Base-by-base conservation (phyloP, 2,797 vertebrate genomes). In the Dendrocincla fuliginosa region DNA sequence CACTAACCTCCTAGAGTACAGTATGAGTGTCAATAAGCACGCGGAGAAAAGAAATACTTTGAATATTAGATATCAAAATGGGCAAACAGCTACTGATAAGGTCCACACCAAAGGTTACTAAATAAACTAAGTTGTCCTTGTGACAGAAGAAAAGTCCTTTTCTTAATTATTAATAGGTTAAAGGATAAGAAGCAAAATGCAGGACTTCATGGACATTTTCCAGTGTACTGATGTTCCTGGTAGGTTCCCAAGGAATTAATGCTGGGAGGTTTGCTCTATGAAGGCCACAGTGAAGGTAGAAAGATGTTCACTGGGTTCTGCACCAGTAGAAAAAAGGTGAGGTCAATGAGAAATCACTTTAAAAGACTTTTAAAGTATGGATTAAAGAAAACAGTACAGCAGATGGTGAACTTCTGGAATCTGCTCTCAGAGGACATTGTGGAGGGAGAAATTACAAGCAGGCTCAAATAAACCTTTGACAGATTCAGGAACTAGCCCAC, bases 71-170 rank as follows among this genome's bases (percentile, higher is more conserved):
- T 94, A 96, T 70, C 75, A 79, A 25, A 93, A 63, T 63, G 37
- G 75, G 63, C 59, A 84, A 96, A 94, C 61, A 89, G 7, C 56
- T 82, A 76, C 78, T 52, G 96, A 95, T 96, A 95, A 93, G 13
- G 11, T 84, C 70, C 32, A 52, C 16, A 49, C 20, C 13, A 63
- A 73, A 93, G 42, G 22, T 88, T 71, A 23, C 25, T 69, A 61
- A 61, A 70, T 35, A 87, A 89, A 61, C 9, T 37, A 70, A 79
- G 39, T 49, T 93, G 81, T 32, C 92, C 78, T 95, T 92, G 84
- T 63, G 63, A 52, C 35, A 69, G 30, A 77, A 67, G n/a, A 78
- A 83, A 94, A 76, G 78, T 84, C 11, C 11, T 92, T 82, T 69
- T 41, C 76, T 93, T 94, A 90, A 89, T 90, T 84, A 82, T 96